Base-by-base conservation (phyloP, 2,113 vertebrate genomes). In the Oryzias javanicus region DNA sequence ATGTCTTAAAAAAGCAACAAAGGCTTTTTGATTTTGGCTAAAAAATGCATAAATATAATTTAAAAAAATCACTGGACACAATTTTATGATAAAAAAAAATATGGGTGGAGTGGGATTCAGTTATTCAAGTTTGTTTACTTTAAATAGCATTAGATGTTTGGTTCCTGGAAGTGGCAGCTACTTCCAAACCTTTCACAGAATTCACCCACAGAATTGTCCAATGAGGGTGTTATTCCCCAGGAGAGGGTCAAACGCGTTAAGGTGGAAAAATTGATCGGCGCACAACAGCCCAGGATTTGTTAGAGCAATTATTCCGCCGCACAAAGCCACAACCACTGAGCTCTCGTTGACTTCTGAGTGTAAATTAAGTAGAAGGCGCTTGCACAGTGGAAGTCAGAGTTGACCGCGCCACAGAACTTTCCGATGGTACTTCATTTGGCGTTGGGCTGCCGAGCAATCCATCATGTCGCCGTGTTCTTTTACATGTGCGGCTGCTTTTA, bases 391-490 rank as follows among this genome's bases (percentile, higher is more conserved):
- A 46, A 51, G 40, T 71, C 53, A 22, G 48, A 60, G 41, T 58
- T 68, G 49, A 74, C 4, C 24, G 49, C 58, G 44, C 52, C 15
- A 41, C 47, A 60, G 8, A 45, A 15, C 60, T 60, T 61, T 55
- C 63, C 62, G 67, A 71, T 41, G 52, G 35, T 55, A 48, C 54
- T 78, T 68, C 2, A 19, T 73, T 67, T 60, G 46, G 63, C 42
- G 41, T 6, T 40, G 56, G 57, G 63, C 56, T 48, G 24, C 78
- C 8, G 60, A 69, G 57, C 57, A 62, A 72, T 87, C 80, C 61
- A 70, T 83, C 78, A 74, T 69, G 51, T 65, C 6, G 25, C 25
- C 52, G n/a, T 45, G 17, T 51, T 76, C 58, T 61, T 81, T 72
- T 69, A 69, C 58, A 64, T 67, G 48, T 74, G 61, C 65, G 64